A percentile compares a stretch with the other conserved stretches of the same genome.
Evolutionary conservation across 1,140 invertebrate species (phyloP).

Genomic region (Notospermus geniculatus): DNA sequence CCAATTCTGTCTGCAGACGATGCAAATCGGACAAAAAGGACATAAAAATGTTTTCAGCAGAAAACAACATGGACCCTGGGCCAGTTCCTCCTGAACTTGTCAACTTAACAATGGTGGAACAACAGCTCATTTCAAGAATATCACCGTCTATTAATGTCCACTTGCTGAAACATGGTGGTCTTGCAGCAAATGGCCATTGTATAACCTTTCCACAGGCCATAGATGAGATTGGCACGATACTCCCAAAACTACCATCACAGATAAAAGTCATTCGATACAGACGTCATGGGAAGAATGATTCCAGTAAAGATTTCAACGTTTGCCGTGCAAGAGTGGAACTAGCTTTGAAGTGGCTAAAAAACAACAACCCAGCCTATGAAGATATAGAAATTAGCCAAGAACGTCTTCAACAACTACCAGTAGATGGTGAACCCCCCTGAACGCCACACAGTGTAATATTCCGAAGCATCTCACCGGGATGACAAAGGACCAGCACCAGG

Average conservation of each 20-base stretch:
- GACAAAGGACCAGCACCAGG: constrained; percentile 1
- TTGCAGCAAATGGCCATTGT: neutral
- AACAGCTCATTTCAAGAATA: neutral
- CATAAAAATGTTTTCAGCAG: constrained; percentile 4
- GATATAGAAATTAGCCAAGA: neutral
- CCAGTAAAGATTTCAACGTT: constrained; percentile 6
- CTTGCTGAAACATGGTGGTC: neutral
- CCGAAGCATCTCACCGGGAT: neutral
- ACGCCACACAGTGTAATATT: neutral
- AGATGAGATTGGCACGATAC: neutral
- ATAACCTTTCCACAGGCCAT: constrained; percentile 5
- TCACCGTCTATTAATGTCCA: neutral
- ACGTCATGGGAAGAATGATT: neutral
- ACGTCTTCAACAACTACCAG: neutral
- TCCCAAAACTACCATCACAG: constrained; percentile 1
- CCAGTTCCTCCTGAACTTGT: neutral
- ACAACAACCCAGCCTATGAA: neutral
- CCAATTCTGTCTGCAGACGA: neutral
- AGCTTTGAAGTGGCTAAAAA: neutral
- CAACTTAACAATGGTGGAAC: neutral
- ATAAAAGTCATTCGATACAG: neutral
- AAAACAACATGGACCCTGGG: constrained; percentile 3
- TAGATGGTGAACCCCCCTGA: neutral
- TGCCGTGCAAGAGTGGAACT: neutral
- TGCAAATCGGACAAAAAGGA: neutral